Evolutionary conservation across 2,113 vertebrate genomes (phyloP).

Genomic region (Trochalopteron elliotii): DNA sequence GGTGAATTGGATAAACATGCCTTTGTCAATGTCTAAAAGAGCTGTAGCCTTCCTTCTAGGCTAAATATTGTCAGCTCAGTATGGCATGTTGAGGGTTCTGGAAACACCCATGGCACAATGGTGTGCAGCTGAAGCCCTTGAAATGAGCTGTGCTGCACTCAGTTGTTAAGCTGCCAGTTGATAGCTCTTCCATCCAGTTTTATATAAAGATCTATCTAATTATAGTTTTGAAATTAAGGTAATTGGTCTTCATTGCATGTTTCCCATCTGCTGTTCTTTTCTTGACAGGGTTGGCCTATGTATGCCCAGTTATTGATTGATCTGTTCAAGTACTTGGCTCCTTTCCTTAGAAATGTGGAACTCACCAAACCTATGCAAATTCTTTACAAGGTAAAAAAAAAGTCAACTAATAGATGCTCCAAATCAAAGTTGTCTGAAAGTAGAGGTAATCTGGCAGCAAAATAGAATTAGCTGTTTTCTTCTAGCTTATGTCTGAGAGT

Average conservation of each 20-base stretch:
- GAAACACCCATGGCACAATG: rapidly evolving
- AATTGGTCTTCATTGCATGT: neutral
- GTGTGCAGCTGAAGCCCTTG: neutral
- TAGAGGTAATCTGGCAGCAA: neutral
- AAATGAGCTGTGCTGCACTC: neutral
- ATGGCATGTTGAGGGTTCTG: neutral
- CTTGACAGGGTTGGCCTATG: conserved; percentile 96
- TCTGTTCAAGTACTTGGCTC: conserved; percentile 97
- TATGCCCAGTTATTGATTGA: conserved; percentile 97
- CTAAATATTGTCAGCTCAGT: neutral
- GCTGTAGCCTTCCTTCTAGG: neutral
- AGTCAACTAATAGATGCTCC: neutral
- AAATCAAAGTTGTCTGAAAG: neutral
- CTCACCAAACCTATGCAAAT: conserved; percentile 99
- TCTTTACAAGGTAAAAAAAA: conserved; percentile 92
- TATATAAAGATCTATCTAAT: neutral
- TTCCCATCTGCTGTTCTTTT: neutral
- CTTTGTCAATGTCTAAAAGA: neutral
- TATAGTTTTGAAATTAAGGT: neutral
- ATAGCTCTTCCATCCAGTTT: neutral
- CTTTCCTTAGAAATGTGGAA: conserved; percentile 98
- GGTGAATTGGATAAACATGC: neutral
- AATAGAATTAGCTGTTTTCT: neutral
- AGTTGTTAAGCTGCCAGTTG: neutral
- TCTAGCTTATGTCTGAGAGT: neutral